Percentiles rank a stretch among this genome's conserved stretches.
Conservation (phyloP, 2,113 vertebrate species). For the Ciconia stormi region DNA sequence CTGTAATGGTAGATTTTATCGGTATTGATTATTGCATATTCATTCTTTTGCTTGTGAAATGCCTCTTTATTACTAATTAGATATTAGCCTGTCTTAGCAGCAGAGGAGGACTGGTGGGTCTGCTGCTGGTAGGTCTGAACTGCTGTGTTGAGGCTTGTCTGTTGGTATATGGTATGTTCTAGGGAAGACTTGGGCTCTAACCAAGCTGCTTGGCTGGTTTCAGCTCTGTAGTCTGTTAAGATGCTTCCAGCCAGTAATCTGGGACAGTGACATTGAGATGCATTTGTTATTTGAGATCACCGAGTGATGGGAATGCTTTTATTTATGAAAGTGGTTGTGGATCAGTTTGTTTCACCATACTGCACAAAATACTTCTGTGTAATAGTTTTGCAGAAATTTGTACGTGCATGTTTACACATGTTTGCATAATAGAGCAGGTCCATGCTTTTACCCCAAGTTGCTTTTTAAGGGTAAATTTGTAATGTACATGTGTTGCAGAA, state of each 20-base stretch:
- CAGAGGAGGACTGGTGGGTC: background rate
- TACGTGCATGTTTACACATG: accelerated
- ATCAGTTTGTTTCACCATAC: background rate
- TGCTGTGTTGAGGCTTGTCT: background rate
- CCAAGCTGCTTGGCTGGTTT: background rate
- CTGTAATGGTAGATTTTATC: background rate
- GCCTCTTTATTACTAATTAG: background rate
- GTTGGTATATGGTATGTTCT: background rate
- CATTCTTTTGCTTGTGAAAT: background rate
- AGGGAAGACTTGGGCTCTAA: background rate
- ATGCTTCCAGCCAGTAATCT: background rate
- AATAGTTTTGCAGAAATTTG: background rate
- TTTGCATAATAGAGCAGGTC: background rate
- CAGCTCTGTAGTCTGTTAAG: background rate
- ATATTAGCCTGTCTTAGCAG: background rate
- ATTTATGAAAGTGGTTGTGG: background rate
- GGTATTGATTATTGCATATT: background rate
- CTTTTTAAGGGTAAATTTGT: background rate
- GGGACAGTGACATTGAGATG: background rate
- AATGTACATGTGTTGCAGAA: background rate
- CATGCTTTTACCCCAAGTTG: background rate
- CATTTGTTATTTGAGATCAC: background rate
- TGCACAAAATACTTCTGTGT: background rate
- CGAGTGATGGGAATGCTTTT: background rate
- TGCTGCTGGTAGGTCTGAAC: background rate